Conservation (phyloP, 2,888 invertebrate genomes). For the Drosophila mimica region DNA sequence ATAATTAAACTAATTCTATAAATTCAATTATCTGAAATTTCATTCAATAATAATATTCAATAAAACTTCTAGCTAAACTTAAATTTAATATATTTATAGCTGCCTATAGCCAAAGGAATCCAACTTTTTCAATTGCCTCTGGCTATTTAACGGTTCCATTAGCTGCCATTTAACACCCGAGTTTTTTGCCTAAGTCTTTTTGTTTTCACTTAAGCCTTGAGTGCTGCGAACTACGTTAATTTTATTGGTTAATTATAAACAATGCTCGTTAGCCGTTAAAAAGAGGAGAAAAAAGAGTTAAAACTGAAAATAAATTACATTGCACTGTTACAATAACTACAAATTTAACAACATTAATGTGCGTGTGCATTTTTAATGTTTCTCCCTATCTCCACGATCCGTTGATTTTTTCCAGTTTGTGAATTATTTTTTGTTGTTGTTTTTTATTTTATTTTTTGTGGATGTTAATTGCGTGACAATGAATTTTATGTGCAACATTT, state of each 20-base stretch:
- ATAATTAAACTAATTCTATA: background rate
- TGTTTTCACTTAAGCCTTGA: slow-evolving; percentile 64
- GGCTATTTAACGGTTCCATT: slow-evolving; percentile 23
- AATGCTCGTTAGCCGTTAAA: slow-evolving; percentile 62
- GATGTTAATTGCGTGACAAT: slow-evolving; percentile 74
- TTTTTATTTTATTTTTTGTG: slow-evolving; percentile 4
- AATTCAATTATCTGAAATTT: slow-evolving; percentile 5
- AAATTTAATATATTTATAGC: background rate
- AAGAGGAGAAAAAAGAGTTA: slow-evolving; percentile 25
- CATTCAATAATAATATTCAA: no score
- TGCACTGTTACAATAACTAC: slow-evolving; percentile 67
- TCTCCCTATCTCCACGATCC: slow-evolving; percentile 35
- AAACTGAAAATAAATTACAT: slow-evolving; percentile 54
- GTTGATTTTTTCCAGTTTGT: slow-evolving; percentile 64
- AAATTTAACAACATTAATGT: slow-evolving; percentile 69
- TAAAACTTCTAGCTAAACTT: background rate
- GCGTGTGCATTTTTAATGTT: slow-evolving; percentile 57
- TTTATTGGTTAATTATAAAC: slow-evolving; percentile 69
- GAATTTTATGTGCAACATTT: slow-evolving; percentile 68
- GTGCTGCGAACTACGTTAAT: slow-evolving; percentile 22
- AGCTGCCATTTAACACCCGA: slow-evolving; percentile 34
- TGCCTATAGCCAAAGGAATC: background rate
- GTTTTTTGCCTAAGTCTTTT: slow-evolving; percentile 65
- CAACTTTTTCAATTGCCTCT: background rate
- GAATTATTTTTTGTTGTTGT: slow-evolving; percentile 46